phyloP scores from a whole-genome alignment of 2,888 invertebrate species.

The Dryococelus australis region DNA sequence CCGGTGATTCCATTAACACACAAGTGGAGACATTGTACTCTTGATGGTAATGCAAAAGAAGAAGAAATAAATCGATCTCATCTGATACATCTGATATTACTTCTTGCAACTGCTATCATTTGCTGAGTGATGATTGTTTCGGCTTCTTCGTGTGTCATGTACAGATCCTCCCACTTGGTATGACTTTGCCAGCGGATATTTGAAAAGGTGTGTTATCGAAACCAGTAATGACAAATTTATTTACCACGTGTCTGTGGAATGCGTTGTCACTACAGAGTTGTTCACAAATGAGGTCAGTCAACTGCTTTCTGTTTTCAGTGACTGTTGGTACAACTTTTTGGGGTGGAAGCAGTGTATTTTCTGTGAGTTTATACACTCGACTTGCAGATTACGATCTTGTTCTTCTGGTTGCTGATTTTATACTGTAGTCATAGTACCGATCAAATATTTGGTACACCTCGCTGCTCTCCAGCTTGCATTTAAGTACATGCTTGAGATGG shows the following conservation, averaged over 20 bases:
- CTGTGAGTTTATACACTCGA: neutral
- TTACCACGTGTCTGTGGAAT: neutral
- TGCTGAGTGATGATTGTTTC: neutral
- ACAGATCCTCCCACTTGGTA: neutral
- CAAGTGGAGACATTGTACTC: neutral
- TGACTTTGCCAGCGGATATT: neutral
- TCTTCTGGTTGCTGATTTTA: neutral
- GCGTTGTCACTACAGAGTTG: neutral
- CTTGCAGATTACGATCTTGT: neutral
- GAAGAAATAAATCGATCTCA: neutral
- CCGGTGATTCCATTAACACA: neutral
- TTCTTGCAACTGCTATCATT: neutral
- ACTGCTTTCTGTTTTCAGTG: neutral
- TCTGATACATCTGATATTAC: neutral
- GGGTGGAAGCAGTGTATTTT: neutral
- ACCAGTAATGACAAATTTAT: neutral
- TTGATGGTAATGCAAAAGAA: neutral
- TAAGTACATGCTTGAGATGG: neutral
- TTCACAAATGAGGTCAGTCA: neutral
- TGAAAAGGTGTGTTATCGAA: neutral
- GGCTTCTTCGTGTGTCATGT: neutral
- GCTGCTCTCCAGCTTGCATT: neutral
- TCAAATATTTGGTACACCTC: neutral
- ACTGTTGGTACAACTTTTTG: neutral
- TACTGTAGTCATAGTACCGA: constrained; percentile 6